Base-by-base conservation (phyloP, 2,888 invertebrate genomes). In the Tyria jacobaeae region DNA sequence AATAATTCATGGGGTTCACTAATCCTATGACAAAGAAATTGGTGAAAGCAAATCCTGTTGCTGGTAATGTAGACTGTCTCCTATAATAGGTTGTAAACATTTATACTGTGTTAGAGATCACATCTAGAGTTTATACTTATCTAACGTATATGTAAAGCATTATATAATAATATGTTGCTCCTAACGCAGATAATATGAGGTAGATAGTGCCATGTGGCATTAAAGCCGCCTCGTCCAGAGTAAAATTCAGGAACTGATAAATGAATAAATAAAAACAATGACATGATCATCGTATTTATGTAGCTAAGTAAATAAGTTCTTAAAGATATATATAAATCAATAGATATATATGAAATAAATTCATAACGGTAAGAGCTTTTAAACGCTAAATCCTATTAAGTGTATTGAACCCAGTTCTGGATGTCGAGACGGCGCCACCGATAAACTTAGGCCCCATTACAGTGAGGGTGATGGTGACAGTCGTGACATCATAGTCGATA, bases 361-460 rank as follows among this genome's bases (percentile, higher is more conserved):
- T 6, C 27, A 7, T 31, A 31, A 31, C 1, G 7, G 7, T 31
- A 2, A 6, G n/a, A n/a, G n/a, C n/a, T 17, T 57, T 49, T 17
- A 37, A 57, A 57, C 25, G 17, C 56, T 56, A 35, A 59, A 58
- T 17, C 4, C 57, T 12, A 34, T 41, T 37, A 53, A 60, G 52
- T 54, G 58, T 54, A 60, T 68, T 72, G 75, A 74, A 76, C 69
- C 39, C 47, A 44, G 53, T 58, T 17, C 48, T 52, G 50, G 17
- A 44, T 54, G 76, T 55, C 67, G 75, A 80, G 81, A 81, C 85
- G 75, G 78, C 76, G 79, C 81, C 81, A 78, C 70, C 78, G 70
- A 73, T 72, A 75, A 70, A 75, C 62, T 68, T 63, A 68, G 34
- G 59, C 62, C 68, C 66, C 60, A 68, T 70, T 75, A 75, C 68